Conservation (phyloP, 2,888 invertebrate genomes). For the Protodeltote pygarga region DNA sequence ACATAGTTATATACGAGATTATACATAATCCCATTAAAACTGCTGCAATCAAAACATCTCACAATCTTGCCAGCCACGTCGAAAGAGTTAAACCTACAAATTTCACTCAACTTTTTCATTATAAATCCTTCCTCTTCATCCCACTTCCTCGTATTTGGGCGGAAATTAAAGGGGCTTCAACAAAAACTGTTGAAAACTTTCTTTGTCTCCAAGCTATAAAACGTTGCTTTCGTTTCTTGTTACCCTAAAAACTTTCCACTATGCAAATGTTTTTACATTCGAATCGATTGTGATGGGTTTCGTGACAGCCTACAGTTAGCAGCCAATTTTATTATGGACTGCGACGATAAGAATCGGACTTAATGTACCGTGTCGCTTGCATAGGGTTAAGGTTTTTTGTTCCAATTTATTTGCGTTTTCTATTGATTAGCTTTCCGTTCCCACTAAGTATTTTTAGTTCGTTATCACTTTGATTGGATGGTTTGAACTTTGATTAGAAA, state of each 20-base stretch:
- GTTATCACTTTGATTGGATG: not conserved
- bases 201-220: conserved; percentile 41
- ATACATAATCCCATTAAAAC: conserved; percentile 7
- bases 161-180: conserved; percentile 44
- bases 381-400: conserved; percentile 15
- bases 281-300: conserved; percentile 59
- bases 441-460: not conserved
- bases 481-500: not conserved
- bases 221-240: conserved; percentile 29
- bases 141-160: conserved; percentile 39
- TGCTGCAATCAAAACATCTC: conserved; percentile 5
- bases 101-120: conserved; percentile 49
- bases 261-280: conserved; percentile 61
- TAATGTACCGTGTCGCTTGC: conserved; percentile 29
- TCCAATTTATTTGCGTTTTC: conserved; percentile 1
- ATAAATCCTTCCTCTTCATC: conserved; percentile 44
- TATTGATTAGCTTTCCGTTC: not conserved
- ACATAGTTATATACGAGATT: too few species aligned
- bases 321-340: conserved; percentile 61
- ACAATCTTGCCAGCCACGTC: conserved; percentile 23
- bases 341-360: conserved; percentile 56
- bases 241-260: conserved; percentile 49
- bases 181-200: conserved; percentile 44
- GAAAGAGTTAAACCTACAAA: conserved; percentile 44
- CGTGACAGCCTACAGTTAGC: conserved; percentile 68